Percentiles rank a stretch among this genome's conserved stretches.
Conservation (phyloP, 53 echinoderm and acorn worm species). For the Holothuria leucospilota region DNA sequence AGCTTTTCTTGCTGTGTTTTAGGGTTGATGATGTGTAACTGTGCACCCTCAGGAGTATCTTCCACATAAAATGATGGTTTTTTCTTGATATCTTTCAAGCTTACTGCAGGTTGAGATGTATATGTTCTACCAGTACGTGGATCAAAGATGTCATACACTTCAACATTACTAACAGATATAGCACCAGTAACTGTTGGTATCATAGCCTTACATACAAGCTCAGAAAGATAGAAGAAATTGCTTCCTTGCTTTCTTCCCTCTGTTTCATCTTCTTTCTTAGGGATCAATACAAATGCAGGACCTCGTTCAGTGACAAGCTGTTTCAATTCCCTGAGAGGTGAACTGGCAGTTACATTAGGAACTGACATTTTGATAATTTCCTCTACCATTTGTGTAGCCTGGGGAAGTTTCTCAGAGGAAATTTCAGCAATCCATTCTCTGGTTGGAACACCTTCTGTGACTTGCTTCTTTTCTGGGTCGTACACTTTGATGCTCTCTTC, state of each 20-base stretch:
- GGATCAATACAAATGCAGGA: slow-evolving; percentile 71
- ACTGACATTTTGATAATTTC: too few species aligned
- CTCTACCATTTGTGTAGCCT: too few species aligned
- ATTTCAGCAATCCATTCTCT: slow-evolving; percentile 17
- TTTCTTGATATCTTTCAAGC: slow-evolving; percentile 58
- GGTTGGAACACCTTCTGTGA: slow-evolving; percentile 65
- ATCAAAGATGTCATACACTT: slow-evolving; percentile 57
- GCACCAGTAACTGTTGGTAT: slow-evolving; percentile 60
- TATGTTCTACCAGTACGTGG: slow-evolving; percentile 66
- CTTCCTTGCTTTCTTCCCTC: too few species aligned
- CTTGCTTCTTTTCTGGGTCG: slow-evolving; percentile 66
- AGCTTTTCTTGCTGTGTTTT: slow-evolving; percentile 38
- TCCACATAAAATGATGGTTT: slow-evolving; percentile 66
- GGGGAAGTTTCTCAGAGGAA: neutral
- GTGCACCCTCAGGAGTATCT: slow-evolving; percentile 37
- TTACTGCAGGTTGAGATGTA: slow-evolving; percentile 65
- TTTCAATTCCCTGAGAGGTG: neutral
- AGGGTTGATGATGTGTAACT: slow-evolving; percentile 65
- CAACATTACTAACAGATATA: slow-evolving; percentile 33
- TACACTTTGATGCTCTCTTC: slow-evolving; percentile 40
- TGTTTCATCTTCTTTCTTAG: slow-evolving; percentile 25
- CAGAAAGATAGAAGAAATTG: too few species aligned
- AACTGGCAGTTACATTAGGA: too few species aligned
- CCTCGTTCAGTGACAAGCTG: slow-evolving; percentile 79
- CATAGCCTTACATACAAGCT: neutral